phyloP scores from a whole-genome alignment of 2,888 invertebrate species.

The Agriopis marginaria region DNA sequence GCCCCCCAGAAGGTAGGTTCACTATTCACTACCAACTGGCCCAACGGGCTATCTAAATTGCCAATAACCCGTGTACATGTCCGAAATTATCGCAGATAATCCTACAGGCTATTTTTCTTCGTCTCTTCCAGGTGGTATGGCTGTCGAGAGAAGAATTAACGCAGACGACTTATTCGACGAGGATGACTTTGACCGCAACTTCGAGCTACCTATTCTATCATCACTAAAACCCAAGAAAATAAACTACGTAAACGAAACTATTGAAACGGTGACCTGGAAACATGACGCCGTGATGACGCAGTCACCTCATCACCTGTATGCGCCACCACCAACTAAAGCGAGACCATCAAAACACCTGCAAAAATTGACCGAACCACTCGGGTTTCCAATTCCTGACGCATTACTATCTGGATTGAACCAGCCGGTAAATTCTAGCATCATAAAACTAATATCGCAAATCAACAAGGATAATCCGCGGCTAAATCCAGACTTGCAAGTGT shows the following conservation, averaged over 20 bases:
- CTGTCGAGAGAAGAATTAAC: background rate
- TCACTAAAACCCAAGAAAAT: background rate
- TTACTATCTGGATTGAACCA: background rate
- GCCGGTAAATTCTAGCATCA: background rate
- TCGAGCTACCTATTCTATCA: background rate
- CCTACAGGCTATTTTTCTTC: background rate
- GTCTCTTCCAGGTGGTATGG: constrained; percentile 1
- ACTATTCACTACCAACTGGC: no score
- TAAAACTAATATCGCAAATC: background rate
- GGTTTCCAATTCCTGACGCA: background rate
- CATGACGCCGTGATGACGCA: background rate
- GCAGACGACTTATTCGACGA: constrained; percentile 1
- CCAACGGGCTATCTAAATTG: no score
- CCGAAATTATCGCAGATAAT: background rate
- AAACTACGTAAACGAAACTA: background rate
- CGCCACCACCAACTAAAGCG: background rate
- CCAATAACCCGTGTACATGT: no score
- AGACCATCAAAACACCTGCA: background rate
- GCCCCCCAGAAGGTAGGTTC: no score
- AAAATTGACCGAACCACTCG: background rate
- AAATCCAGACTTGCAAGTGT: background rate
- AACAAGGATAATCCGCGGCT: background rate
- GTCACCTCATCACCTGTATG: background rate
- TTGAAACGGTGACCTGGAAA: no score
- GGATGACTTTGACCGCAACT: constrained; percentile 5